These are phyloP conservation scores for Silurus glanis DNA, from an alignment of 2,113 vertebrate genomes.

Conservation along the genomic window DNA sequence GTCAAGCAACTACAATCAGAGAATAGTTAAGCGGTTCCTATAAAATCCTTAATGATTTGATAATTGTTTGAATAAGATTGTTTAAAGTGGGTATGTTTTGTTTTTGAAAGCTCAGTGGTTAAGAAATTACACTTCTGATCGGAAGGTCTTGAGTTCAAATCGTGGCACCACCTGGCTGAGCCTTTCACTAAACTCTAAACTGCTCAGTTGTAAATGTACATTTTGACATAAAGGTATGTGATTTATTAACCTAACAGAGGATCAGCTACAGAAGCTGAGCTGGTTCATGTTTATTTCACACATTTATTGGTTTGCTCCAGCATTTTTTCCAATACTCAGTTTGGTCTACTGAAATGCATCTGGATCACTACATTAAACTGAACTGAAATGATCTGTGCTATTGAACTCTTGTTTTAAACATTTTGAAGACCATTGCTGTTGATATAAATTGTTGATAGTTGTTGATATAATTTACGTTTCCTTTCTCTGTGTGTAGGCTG, in stretches of 20 bases:
- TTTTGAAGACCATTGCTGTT: background rate
- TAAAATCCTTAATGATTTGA: background rate
- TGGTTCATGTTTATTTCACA: background rate
- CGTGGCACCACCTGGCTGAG: too few relatives aligned
- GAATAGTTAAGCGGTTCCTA: background rate
- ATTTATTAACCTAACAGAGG: background rate
- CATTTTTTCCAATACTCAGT: background rate
- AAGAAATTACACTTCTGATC: too few relatives aligned
- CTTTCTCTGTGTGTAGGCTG: slow-evolving; percentile 62
- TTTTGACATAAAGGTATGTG: background rate
- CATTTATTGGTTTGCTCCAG: background rate
- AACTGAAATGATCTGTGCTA: background rate
- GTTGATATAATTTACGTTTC: too few relatives aligned
- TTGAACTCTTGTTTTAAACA: background rate
- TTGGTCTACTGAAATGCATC: background rate
- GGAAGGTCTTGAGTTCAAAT: too few relatives aligned
- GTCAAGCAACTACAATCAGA: background rate
- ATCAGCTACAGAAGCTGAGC: background rate
- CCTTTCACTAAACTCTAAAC: too few relatives aligned
- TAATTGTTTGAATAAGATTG: background rate
- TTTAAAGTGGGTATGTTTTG: background rate
- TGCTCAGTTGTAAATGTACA: too few relatives aligned
- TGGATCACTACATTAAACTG: background rate
- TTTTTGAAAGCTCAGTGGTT: background rate
- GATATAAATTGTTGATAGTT: background rate